Conservation (phyloP, 2,888 invertebrate species). For the Coelopa pilipes region DNA sequence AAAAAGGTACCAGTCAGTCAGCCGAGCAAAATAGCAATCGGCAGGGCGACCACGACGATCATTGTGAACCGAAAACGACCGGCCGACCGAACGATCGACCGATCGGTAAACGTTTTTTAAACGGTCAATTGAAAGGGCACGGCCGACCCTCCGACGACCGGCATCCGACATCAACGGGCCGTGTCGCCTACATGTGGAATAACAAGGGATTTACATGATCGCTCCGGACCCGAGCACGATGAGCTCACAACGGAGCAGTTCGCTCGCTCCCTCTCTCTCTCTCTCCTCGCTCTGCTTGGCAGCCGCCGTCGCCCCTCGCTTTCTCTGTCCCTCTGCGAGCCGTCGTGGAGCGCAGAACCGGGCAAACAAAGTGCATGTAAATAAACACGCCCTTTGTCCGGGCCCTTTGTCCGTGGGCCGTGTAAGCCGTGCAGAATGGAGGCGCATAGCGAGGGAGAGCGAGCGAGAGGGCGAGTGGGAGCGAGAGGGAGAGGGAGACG, state of each 20-base stretch:
- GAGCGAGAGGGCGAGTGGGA: no score
- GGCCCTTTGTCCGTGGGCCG: neutral
- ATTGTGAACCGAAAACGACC: slow-evolving; percentile 1
- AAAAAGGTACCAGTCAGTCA: neutral
- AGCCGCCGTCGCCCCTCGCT: no score
- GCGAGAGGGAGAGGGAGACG: neutral
- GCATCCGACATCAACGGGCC: no score
- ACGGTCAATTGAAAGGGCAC: slow-evolving; percentile 60
- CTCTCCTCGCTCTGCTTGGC: no score
- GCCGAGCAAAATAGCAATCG: no score
- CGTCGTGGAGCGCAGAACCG: neutral
- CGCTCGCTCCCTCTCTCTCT: no score
- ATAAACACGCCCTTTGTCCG: slow-evolving; percentile 18
- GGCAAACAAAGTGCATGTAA: neutral
- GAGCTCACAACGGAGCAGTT: no score
- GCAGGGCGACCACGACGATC: neutral
- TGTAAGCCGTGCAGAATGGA: neutral
- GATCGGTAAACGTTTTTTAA: slow-evolving; percentile 46
- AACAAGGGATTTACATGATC: slow-evolving; percentile 21
- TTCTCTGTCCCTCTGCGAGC: no score
- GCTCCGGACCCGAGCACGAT: neutral
- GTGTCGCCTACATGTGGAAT: neutral
- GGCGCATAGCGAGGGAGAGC: no score
- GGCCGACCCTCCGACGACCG: neutral
- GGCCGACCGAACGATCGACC: neutral